Base-by-base conservation (phyloP, 2,797 vertebrate species). In the Halcyon smyrnensis region DNA sequence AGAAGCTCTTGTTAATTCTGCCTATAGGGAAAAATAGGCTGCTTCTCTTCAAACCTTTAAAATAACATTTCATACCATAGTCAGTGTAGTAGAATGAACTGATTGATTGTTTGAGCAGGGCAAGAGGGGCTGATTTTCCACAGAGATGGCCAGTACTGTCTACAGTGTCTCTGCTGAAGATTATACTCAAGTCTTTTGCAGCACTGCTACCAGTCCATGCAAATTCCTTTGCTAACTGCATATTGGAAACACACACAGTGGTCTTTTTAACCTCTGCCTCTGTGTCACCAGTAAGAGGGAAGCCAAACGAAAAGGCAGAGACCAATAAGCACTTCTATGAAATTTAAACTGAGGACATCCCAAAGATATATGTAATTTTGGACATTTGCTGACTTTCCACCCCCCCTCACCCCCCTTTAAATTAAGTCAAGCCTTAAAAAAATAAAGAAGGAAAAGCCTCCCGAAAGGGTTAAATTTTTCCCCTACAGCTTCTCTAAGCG, bases 401-500 rank as follows among this genome's bases (percentile, higher is more conserved):
- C 15, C 15, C 50, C 15, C 50, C 25, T 7, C 50, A 51, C 25
- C 50, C 50, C 43, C 43, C 43, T 43, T 51, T 75, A 78, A 78
- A 68, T 64, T n/a, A 81, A 79, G 36, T 21, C 39, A 51, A 57
- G 20, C 9, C 20, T 51, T 45, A 71, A 82, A 94, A 50, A 53
- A 89, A 77, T 43, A 54, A 69, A 77, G 67, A 94, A 85, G 53
- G 50, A 63, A 95, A 95, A 59, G 37, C 79, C 64, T 76, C 89
- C 85, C 30, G 74, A 97, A 98, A 97, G 97, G 95, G 98, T 98
- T 98, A 98, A 98, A 39, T 43, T 96, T 97, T 95, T 87, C 86
- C 94, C 96, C 90, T 85, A 94, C 95, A 92, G 97, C 97, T 97
- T 97, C 94, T 91, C 97, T 97, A 97, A 98, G 97, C 93, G 67